Base-by-base conservation (phyloP, 2,888 invertebrate genomes). In the Trypoxylon attenuatum region DNA sequence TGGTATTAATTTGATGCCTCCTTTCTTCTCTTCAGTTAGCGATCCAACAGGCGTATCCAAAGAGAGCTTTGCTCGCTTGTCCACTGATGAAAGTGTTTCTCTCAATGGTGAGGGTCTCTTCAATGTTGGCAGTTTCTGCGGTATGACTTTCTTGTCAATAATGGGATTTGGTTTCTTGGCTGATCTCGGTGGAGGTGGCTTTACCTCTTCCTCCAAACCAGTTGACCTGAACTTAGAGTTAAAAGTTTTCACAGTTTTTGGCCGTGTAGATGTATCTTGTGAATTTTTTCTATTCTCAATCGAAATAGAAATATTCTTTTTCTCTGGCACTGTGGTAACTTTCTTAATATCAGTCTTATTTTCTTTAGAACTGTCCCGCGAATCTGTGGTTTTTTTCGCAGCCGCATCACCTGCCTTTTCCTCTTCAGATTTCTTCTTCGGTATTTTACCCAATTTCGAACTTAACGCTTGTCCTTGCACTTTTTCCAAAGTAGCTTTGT, bases 151-250 rank as follows among this genome's bases (percentile, higher is more conserved):
- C 54, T 87, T 85, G 2, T 70, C 47, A 33, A 76, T 58, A 6
- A 72, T 47, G 56, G 86, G 71, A 4, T 85, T 75, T 69, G 91
- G 90, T 83, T 91, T 92, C 79, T 93, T 91, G 1, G 91, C 86
- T 50, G 91, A 91, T 57, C 94, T 89, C 2, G 95, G 94, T 1
- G 94, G 94, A 10, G 96, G 94, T n/a, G 95, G 94, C 81, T 94
- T 94, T 0, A 92, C 91, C 88, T 94, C 95, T 86, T 96, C 96
- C 83, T 94, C 95, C 53, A 97, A 87, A 29, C 96, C 97, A 79
- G 96, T 96, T 49, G 96, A 96, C 73, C 97, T 91, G 89, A 97
- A 96, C 88, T 95, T 96, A 0, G 96, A 94, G 87, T 96, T 93
- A 85, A 93, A 96, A 13, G 94, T 94, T 90, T 97, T 97, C 0